Evolutionary conservation across 2,113 vertebrate genomes (phyloP).

Genomic region (Paratilapia polleni): DNA sequence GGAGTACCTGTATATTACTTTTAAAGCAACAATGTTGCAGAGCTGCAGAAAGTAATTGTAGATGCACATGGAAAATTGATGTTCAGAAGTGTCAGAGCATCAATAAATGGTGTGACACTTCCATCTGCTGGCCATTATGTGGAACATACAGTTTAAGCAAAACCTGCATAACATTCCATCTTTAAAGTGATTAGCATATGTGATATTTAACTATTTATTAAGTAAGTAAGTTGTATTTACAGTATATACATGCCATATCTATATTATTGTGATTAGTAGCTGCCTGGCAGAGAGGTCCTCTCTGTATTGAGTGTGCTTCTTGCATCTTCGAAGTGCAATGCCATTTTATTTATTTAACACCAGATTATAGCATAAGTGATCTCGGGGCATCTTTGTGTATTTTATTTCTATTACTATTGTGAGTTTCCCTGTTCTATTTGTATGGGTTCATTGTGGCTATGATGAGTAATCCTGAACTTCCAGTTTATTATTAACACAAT

Average conservation of each 20-base stretch:
- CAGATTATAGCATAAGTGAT: neutral
- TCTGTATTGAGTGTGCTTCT: neutral
- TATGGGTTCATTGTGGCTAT: neutral
- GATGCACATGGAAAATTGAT: neutral
- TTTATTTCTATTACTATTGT: neutral
- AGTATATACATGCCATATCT: neutral
- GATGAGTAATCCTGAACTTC: neutral
- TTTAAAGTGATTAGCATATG: neutral
- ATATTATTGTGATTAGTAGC: neutral
- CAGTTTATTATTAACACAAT: neutral
- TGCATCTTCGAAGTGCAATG: neutral
- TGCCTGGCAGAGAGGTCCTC: neutral
- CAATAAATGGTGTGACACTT: neutral
- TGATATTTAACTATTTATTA: neutral
- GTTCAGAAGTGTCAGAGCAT: neutral
- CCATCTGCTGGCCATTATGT: constrained; percentile 65
- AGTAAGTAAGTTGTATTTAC: neutral
- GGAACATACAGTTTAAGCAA: constrained; percentile 11
- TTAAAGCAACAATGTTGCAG: neutral
- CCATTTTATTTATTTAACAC: neutral
- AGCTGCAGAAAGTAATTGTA: neutral
- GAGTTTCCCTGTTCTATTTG: neutral
- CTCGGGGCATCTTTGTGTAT: neutral
- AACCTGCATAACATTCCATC: neutral
- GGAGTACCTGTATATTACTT: neutral